Conservation (phyloP, 1,140 invertebrate species). For the Megalopta genalis region DNA sequence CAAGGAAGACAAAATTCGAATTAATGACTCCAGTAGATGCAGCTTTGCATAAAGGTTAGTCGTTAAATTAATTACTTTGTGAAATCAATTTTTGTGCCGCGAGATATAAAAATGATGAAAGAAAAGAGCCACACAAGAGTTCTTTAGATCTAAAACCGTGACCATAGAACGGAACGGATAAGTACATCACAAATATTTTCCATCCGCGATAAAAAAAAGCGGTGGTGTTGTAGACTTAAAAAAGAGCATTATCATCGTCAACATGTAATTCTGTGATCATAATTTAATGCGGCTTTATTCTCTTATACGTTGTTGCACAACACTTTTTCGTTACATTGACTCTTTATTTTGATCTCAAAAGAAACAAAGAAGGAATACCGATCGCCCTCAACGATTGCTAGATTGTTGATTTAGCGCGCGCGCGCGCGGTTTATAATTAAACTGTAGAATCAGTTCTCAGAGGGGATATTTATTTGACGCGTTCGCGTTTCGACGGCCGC, state of each 20-base stretch:
- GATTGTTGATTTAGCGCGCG: slow-evolving; percentile 19
- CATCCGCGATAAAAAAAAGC: slow-evolving; percentile 12
- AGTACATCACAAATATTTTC: slow-evolving; percentile 29
- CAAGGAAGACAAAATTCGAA: slow-evolving; percentile 21
- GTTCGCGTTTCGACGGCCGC: neutral
- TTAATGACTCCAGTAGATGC: slow-evolving; percentile 23
- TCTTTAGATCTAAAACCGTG: slow-evolving; percentile 14
- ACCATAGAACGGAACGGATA: slow-evolving; percentile 4
- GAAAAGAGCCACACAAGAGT: neutral
- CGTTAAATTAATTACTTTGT: slow-evolving; percentile 22
- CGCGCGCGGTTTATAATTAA: slow-evolving; percentile 10
- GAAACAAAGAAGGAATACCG: slow-evolving; percentile 12
- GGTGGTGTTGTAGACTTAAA: slow-evolving; percentile 16
- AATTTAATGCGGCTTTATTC: slow-evolving; percentile 21
- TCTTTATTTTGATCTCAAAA: slow-evolving; percentile 51
- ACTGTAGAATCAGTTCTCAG: neutral
- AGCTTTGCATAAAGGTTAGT: slow-evolving; percentile 18
- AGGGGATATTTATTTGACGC: slow-evolving; percentile 45
- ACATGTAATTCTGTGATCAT: slow-evolving; percentile 35
- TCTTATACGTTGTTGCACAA: slow-evolving; percentile 37
- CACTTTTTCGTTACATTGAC: slow-evolving; percentile 15
- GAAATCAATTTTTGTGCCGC: slow-evolving; percentile 11
- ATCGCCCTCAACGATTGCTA: slow-evolving; percentile 24
- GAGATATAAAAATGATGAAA: neutral
- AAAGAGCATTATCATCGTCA: slow-evolving; percentile 31